Conservation (phyloP, 2,888 invertebrate species). For the Ochropleura leucogaster region DNA sequence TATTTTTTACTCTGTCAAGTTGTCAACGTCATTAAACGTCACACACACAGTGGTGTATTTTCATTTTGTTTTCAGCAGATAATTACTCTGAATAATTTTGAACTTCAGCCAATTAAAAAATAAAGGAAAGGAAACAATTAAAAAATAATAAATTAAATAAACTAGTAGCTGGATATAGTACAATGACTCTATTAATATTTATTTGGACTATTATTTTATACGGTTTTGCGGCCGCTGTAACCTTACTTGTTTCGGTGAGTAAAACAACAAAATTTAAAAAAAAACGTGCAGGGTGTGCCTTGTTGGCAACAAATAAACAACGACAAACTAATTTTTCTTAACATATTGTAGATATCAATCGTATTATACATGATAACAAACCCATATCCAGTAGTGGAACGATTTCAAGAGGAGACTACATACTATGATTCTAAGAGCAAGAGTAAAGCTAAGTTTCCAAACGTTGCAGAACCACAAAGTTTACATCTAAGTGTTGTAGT, state of each 20-base stretch:
- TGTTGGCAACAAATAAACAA: slow-evolving; percentile 35
- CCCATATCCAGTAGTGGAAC: slow-evolving; percentile 92
- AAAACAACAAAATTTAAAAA: slow-evolving; percentile 38
- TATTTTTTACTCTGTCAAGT: background rate
- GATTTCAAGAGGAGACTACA: slow-evolving; percentile 94
- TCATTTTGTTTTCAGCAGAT: slow-evolving; percentile 24
- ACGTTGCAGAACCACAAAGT: slow-evolving; percentile 92
- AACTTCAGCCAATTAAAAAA: background rate
- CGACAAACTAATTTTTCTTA: background rate
- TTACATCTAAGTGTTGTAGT: slow-evolving; percentile 97
- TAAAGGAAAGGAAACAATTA: background rate
- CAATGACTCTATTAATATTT: slow-evolving; percentile 70
- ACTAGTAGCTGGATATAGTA: background rate
- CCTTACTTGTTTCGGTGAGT: slow-evolving; percentile 74
- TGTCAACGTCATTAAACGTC: slow-evolving; percentile 15
- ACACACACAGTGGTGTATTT: slow-evolving; percentile 11
- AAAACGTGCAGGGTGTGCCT: slow-evolving; percentile 32
- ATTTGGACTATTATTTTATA: slow-evolving; percentile 69
- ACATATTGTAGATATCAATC: slow-evolving; percentile 90
- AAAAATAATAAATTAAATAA: slow-evolving; percentile 3
- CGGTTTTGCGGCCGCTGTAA: slow-evolving; percentile 63
- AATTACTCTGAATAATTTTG: slow-evolving; percentile 17
- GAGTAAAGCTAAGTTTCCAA: slow-evolving; percentile 91
- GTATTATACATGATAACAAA: slow-evolving; percentile 91
- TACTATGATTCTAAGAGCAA: slow-evolving; percentile 92